Evolutionary conservation across 2,797 vertebrate species (phyloP).

Genomic region (Eptatretus atami): DNA sequence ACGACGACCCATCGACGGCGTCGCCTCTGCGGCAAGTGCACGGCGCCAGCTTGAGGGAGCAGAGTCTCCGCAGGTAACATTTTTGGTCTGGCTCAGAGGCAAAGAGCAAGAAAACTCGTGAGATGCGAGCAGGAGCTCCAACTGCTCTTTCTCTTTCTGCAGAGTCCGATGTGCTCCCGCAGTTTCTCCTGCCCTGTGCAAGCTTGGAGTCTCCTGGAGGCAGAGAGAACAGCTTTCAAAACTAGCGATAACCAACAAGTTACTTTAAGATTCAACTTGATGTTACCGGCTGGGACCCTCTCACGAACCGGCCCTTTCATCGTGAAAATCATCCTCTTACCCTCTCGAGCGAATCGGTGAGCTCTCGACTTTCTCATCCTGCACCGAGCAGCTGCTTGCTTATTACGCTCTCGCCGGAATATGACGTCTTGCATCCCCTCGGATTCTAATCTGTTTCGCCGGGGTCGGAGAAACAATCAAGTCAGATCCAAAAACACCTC

Average conservation of each 20-base stretch:
- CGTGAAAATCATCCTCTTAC: conserved; percentile 19
- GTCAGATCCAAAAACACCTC: too few species aligned
- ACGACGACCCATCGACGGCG: not conserved
- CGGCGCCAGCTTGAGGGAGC: not conserved
- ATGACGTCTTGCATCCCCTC: conserved; percentile 55
- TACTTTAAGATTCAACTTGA: too few species aligned
- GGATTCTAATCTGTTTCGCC: not conserved
- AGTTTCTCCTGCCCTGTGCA: not conserved
- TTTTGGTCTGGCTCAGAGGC: conserved; percentile 18
- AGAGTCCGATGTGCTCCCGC: not conserved
- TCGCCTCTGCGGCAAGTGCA: not conserved
- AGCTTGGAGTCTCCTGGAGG: conserved; percentile 5
- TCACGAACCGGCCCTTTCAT: too few species aligned
- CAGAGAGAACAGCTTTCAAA: not conserved
- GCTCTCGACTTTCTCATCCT: conserved; percentile 54
- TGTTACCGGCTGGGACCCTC: too few species aligned
- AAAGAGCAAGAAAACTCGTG: not conserved
- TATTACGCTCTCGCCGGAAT: conserved; percentile 64
- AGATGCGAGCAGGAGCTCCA: not conserved
- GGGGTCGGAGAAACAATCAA: too few species aligned
- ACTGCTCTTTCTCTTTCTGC: conserved; percentile 2
- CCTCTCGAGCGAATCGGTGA: conserved; percentile 69
- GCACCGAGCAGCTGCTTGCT: conserved; percentile 66
- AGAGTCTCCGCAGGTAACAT: not conserved
- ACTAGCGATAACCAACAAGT: too few species aligned